These are phyloP conservation scores for Rana temporaria DNA, from an alignment of 2,113 vertebrate species.

Conservation along the genomic window DNA sequence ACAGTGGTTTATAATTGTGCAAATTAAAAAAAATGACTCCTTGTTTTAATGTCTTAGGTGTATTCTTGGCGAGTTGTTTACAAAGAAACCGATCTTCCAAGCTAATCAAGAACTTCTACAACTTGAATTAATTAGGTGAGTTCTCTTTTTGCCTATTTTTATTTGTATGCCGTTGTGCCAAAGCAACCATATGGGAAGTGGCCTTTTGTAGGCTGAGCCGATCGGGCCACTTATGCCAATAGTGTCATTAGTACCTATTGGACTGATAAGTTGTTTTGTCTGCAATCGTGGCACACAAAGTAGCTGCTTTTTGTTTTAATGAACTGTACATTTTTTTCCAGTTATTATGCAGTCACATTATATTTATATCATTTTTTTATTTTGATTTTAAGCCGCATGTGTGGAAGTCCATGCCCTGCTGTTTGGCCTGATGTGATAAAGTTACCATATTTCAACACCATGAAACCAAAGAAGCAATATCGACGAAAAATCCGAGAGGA, in stretches of 20 bases:
- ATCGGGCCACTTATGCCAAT: no score
- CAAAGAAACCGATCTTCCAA: slow-evolving; percentile 98
- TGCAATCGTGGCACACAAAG: no score
- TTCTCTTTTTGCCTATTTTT: background rate
- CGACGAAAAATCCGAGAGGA: slow-evolving; percentile 93
- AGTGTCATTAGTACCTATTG: no score
- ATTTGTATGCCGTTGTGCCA: no score
- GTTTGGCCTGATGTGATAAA: slow-evolving; percentile 99
- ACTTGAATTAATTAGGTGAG: slow-evolving; percentile 96
- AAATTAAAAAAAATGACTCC: no score
- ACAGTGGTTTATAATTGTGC: no score
- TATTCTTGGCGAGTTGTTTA: slow-evolving; percentile 97
- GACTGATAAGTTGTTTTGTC: no score
- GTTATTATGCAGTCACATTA: no score
- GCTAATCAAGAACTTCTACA: slow-evolving; percentile 98
- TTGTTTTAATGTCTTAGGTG: slow-evolving; percentile 76
- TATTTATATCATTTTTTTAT: slow-evolving; percentile 26
- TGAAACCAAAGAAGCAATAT: slow-evolving; percentile 99
- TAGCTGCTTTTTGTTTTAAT: no score
- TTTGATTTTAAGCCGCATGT: slow-evolving; percentile 85
- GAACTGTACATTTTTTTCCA: no score
- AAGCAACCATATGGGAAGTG: no score
- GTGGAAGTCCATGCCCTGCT: slow-evolving; percentile 95
- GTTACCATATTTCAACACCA: slow-evolving; percentile 98
- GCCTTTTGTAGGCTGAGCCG: no score